Percentiles rank a stretch among this genome's conserved stretches.
Evolutionary conservation across 2,888 invertebrate genomes (phyloP).

Genomic region (Nebria salina): DNA sequence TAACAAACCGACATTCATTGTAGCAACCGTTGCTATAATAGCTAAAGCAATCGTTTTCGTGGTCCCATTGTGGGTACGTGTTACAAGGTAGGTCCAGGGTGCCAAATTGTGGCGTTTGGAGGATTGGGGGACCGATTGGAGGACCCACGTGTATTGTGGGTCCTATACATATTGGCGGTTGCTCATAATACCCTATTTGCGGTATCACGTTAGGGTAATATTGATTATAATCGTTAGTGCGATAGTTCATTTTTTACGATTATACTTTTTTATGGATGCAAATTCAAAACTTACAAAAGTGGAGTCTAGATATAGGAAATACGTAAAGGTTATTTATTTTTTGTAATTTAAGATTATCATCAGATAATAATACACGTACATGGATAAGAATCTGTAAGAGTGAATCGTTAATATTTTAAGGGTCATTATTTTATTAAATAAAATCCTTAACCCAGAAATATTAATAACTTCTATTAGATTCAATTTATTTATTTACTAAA

Average conservation of each 20-base stretch:
- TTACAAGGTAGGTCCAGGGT: constrained; percentile 64
- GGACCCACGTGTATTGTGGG: neutral
- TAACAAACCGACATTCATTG: constrained; percentile 74
- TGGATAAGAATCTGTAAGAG: neutral
- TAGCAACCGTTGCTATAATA: constrained; percentile 66
- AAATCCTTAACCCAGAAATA: too few species aligned
- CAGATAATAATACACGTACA: neutral
- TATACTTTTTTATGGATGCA: neutral
- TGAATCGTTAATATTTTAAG: neutral
- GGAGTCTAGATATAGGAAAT: neutral
- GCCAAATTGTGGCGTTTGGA: neutral
- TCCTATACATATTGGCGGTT: neutral
- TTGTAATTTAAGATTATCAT: neutral
- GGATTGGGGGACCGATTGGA: neutral
- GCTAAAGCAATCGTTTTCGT: constrained; percentile 71
- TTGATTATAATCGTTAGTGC: neutral
- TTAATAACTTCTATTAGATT: too few species aligned
- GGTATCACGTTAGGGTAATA: neutral
- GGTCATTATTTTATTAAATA: too few species aligned
- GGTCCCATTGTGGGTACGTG: constrained; percentile 68
- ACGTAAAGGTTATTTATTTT: neutral
- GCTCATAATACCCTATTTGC: constrained; percentile 10
- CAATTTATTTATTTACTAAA: too few species aligned
- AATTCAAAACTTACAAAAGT: neutral
- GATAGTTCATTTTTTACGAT: neutral